Evolutionary conservation across 2,888 invertebrate species (phyloP).

Genomic region (Nomada lathburiana): DNA sequence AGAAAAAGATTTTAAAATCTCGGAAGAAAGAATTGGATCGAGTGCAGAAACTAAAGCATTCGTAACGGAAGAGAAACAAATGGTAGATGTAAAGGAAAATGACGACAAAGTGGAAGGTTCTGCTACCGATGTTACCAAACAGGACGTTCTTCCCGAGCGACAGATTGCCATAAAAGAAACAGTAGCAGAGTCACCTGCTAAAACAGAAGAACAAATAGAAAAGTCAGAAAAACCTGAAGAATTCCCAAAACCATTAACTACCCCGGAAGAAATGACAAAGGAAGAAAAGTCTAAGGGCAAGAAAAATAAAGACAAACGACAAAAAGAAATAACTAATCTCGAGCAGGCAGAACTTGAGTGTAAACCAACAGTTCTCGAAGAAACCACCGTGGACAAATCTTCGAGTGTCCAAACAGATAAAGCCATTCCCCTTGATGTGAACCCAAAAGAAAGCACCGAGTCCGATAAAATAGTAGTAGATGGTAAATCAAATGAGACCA

Average conservation of each 20-base stretch:
- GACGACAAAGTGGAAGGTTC: background rate
- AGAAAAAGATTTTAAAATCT: background rate
- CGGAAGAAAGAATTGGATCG: background rate
- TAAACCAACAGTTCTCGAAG: background rate
- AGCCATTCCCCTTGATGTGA: background rate
- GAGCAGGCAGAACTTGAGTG: background rate
- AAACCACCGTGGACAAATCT: background rate
- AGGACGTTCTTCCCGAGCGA: background rate
- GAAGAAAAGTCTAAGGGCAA: conserved; percentile 7
- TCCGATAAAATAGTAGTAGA: background rate
- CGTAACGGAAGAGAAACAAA: conserved; percentile 3
- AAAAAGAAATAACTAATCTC: background rate
- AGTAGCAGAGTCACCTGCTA: background rate
- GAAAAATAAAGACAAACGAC: background rate
- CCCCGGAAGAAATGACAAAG: background rate
- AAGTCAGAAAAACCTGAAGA: conserved; percentile 2
- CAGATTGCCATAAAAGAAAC: background rate
- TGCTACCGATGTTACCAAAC: background rate
- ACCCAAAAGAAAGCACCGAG: background rate
- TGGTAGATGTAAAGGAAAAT: background rate
- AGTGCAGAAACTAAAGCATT: background rate
- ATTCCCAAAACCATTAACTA: background rate
- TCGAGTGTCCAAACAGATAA: background rate
- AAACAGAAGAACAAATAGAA: background rate
- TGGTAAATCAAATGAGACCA: background rate